Conservation (phyloP, 2,113 vertebrate genomes). For the Sinocyclocheilus grahami region DNA sequence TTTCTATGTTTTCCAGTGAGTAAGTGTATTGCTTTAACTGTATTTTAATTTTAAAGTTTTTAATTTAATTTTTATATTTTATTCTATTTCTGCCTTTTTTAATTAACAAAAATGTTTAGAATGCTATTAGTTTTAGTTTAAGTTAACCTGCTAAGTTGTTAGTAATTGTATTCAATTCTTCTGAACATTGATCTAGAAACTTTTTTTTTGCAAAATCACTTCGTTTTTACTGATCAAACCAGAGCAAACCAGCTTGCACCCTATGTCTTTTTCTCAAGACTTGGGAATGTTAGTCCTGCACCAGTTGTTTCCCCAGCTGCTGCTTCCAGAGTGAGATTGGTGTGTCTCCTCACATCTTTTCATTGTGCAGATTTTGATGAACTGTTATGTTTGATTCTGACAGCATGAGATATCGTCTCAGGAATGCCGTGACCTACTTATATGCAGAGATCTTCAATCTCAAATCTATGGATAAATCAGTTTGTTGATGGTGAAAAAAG, state of each 20-base stretch:
- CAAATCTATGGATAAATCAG: not conserved
- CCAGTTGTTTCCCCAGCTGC: conserved; percentile 47
- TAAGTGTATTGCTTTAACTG: no score
- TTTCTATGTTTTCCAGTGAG: no score
- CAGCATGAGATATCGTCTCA: conserved; percentile 1
- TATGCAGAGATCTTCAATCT: conserved; percentile 19
- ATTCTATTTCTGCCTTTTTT: no score
- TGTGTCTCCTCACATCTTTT: not conserved
- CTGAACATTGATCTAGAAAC: not conserved
- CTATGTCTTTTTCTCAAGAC: not conserved
- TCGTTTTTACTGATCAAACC: not conserved
- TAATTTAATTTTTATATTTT: no score
- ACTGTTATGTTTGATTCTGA: conserved; percentile 25
- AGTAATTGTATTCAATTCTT: not conserved
- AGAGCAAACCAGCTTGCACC: not conserved
- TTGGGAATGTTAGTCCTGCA: conserved; percentile 13
- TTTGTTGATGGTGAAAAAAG: not conserved
- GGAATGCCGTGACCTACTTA: conserved; percentile 25
- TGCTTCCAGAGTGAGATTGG: conserved; percentile 16
- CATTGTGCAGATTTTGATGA: conserved; percentile 13
- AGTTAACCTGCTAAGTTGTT: not conserved
- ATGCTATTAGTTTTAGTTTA: not conserved
- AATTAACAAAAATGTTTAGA: no score
- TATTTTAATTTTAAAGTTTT: no score
- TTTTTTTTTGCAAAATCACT: not conserved